A percentile compares a stretch with the other conserved stretches of the same genome.
phyloP scores from a whole-genome alignment of 2,888 invertebrate genomes.

The Oasisia sp. region DNA sequence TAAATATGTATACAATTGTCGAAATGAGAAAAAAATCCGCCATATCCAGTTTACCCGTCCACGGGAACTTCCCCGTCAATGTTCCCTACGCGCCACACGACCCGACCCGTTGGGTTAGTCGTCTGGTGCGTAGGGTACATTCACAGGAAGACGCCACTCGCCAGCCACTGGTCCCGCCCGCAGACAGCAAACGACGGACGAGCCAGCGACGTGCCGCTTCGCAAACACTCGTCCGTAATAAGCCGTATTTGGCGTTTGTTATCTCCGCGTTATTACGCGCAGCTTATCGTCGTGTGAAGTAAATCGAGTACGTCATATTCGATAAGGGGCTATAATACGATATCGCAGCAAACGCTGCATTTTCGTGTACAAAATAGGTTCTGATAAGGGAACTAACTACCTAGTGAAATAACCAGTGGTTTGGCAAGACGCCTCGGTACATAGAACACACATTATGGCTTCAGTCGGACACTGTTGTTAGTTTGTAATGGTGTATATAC shows the following conservation, averaged over 20 bases:
- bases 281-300: not conserved
- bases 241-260: not conserved
- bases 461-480: too few relatives aligned
- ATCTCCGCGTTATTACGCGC: not conserved
- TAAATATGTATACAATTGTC: too few relatives aligned
- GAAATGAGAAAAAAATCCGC: too few relatives aligned
- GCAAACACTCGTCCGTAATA: not conserved
- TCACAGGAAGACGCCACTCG: not conserved
- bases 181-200: not conserved
- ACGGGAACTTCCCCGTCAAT: not conserved
- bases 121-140: not conserved
- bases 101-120: not conserved
- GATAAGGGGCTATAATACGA: slow-evolving; percentile 4
- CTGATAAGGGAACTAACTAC: not conserved
- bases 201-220: not conserved
- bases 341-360: not conserved
- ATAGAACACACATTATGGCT: too few relatives aligned
- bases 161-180: not conserved
- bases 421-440: not conserved
- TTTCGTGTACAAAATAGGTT: not conserved
- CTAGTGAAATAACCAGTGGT: not conserved
- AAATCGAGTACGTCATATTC: slow-evolving; percentile 10
- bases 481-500: too few relatives aligned
- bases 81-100: not conserved
- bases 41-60: too few relatives aligned